phyloP scores from a whole-genome alignment of 2,797 vertebrate species.

The Clarias laeviceps region DNA sequence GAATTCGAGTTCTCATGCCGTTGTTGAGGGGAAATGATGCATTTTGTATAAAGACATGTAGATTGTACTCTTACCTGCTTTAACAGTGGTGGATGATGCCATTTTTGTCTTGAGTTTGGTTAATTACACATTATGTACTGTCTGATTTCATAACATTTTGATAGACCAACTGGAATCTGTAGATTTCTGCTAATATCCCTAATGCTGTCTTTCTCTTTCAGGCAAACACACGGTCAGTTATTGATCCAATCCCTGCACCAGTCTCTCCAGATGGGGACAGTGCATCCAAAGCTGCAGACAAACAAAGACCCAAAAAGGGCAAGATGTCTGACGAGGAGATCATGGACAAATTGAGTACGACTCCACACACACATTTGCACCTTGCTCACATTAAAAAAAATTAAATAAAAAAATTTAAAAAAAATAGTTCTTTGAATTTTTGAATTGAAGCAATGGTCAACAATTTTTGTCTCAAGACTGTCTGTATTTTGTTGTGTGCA shows the following conservation, averaged over 20 bases:
- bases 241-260: slow-evolving; percentile 91
- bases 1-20: background rate
- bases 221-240: slow-evolving; percentile 94
- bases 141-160: background rate
- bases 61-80: background rate
- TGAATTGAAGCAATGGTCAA: background rate
- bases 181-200: slow-evolving; percentile 1
- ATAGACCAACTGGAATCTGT: background rate
- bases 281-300: slow-evolving; percentile 82
- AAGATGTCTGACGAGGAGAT: slow-evolving; percentile 98
- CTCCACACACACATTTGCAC: background rate
- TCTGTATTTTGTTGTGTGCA: slow-evolving; percentile 59
- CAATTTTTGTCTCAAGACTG: background rate
- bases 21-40: background rate
- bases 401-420: too few relatives aligned
- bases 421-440: background rate
- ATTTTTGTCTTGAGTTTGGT: background rate
- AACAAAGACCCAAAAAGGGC: slow-evolving; percentile 89
- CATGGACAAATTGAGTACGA: slow-evolving; percentile 96
- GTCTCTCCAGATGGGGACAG: slow-evolving; percentile 79
- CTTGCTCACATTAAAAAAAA: background rate
- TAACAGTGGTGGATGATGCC: background rate
- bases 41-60: background rate
- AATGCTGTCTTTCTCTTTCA: slow-evolving; percentile 60
- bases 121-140: background rate